Conservation (phyloP, 1,140 invertebrate species). For the Apis laboriosa region DNA sequence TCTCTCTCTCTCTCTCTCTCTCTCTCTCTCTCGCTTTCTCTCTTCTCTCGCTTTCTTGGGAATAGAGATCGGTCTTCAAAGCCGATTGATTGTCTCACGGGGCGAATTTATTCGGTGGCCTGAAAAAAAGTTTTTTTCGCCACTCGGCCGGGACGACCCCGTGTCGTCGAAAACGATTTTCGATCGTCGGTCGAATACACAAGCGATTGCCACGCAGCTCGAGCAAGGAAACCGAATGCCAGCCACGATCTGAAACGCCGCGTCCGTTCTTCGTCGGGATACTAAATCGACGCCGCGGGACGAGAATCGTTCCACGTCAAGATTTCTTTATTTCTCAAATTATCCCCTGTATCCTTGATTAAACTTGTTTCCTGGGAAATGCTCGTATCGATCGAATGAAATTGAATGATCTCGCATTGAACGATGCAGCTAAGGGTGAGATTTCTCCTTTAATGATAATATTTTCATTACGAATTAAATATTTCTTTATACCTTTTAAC, state of each 20-base stretch:
- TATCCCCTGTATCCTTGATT: background rate
- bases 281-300: background rate
- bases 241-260: constrained; percentile 8
- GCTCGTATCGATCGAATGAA: background rate
- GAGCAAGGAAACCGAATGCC: background rate
- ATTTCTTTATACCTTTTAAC: too few relatives aligned
- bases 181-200: constrained; percentile 37
- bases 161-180: constrained; percentile 33
- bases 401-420: background rate
- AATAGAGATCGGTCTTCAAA: background rate
- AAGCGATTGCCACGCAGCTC: background rate
- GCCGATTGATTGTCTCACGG: background rate
- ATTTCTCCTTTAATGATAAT: too few relatives aligned
- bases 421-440: background rate
- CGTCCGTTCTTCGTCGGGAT: too few relatives aligned
- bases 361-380: background rate
- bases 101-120: constrained; percentile 43
- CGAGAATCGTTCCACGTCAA: background rate
- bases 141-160: background rate
- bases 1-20: too few relatives aligned
- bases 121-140: constrained; percentile 23
- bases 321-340: constrained; percentile 1
- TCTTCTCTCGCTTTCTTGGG: background rate
- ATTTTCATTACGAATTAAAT: too few relatives aligned
- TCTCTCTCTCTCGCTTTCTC: too few relatives aligned